Conservation (phyloP, 1,140 invertebrate genomes). For the Lycorma delicatula region DNA sequence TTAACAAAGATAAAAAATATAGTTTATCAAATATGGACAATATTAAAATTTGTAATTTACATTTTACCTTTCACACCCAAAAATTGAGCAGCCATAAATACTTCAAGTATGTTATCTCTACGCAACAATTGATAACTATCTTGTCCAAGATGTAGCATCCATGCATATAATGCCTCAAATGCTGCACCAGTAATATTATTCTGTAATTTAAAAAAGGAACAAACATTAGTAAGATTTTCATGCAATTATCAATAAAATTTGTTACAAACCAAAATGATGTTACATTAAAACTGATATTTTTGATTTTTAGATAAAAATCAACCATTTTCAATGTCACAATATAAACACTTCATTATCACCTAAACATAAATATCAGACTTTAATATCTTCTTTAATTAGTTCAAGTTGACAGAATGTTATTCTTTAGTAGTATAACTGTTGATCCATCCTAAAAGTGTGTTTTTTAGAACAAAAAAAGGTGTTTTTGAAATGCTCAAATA, state of each 20-base stretch:
- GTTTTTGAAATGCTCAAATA: too few relatives aligned
- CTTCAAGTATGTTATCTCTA: slow-evolving; percentile 55
- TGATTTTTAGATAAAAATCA: not conserved
- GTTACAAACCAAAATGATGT: slow-evolving; percentile 10
- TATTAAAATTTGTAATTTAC: too few relatives aligned
- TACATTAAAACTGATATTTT: not conserved
- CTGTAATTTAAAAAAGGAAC: slow-evolving; percentile 32
- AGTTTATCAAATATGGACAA: too few relatives aligned
- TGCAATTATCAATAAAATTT: not conserved
- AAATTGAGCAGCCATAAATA: slow-evolving; percentile 56
- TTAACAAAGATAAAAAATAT: too few relatives aligned
- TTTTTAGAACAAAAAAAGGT: too few relatives aligned
- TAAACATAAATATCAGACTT: not conserved
- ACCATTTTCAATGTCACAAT: slow-evolving; percentile 33
- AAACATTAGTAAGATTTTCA: too few relatives aligned
- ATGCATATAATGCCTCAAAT: slow-evolving; percentile 60
- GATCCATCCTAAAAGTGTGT: too few relatives aligned
- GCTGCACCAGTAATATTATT: slow-evolving; percentile 46
- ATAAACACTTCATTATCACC: slow-evolving; percentile 3
- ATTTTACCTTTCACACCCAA: slow-evolving; percentile 53
- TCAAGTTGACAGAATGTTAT: too few relatives aligned
- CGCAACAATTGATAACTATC: slow-evolving; percentile 49
- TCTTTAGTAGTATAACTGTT: too few relatives aligned
- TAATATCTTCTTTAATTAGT: too few relatives aligned
- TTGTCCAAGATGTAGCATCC: slow-evolving; percentile 54